Base-by-base conservation (phyloP, 2,888 invertebrate genomes). In the Trisateles emortualis region DNA sequence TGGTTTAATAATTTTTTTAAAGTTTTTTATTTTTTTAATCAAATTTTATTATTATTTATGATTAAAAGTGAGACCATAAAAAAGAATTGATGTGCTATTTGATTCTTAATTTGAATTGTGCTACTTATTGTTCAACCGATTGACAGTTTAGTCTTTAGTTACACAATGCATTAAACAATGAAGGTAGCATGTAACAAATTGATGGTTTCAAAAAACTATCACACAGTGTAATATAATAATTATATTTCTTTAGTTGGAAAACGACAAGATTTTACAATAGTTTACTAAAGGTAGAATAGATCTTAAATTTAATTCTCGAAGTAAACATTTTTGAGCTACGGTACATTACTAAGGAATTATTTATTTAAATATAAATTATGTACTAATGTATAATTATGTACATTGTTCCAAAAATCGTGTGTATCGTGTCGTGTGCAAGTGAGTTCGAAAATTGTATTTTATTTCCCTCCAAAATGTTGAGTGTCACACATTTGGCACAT, bases 251-350 rank as follows among this genome's bases (percentile, higher is more conserved):
- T 72, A 74, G 75, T 75, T 78, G 78, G 68, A 77, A 75, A 75
- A 68, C 76, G 74, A 75, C 72, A 72, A 73, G 70, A 78, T 79
- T 77, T 71, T 67, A 74, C 59, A 71, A 70, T 74, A 78, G 53
- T 72, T 74, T 61, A 76, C 74, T 79, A 81, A 74, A 78, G 76
- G 74, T 86, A 84, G 81, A 79, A 68, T 84, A 85, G 79, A 81
- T 80, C 85, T 86, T 87, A 88, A 66, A 71, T 69, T 79, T 83
- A 83, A 81, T 79, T 80, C 72, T 82, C 73, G 82, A 87, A 85
- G 79, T 84, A 81, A 89, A 87, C 81, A 82, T 83, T 83, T n/a
- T 88, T 87, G 89, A 89, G 87, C 90, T 90, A 90, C 87, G 74
- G 72, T 86, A 85, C 74, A 80, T 79, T 59, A 78, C 88, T 89